Evolutionary conservation across 2,113 vertebrate genomes (phyloP).

Genomic region (Himantopus leucocephalus): DNA sequence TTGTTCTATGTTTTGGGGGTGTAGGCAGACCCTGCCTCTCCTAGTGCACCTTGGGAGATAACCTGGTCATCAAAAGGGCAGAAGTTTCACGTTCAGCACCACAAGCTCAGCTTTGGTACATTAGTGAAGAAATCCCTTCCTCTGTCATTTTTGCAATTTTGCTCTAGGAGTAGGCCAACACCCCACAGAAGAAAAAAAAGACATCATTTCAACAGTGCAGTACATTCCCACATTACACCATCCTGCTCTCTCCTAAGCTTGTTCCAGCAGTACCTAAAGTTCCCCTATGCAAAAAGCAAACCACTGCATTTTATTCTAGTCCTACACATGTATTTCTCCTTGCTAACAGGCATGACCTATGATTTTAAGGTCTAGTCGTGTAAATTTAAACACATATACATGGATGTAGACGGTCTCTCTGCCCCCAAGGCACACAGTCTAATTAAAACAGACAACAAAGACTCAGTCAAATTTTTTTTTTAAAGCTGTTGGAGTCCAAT

Average conservation of each 20-base stretch:
- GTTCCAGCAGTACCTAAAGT: not conserved
- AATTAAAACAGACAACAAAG: not conserved
- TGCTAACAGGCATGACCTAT: not conserved
- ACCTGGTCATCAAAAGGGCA: not conserved
- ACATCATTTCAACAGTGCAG: not conserved
- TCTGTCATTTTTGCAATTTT: not conserved
- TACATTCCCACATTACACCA: accelerated
- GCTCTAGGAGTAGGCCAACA: not conserved
- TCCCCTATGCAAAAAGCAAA: not conserved
- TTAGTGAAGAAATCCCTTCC: not conserved
- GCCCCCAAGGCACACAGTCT: not conserved
- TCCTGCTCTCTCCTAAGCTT: not conserved
- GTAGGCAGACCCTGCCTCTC: not conserved
- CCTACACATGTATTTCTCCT: not conserved
- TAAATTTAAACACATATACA: not conserved
- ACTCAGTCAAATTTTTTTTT: not conserved
- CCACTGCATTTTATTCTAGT: not conserved
- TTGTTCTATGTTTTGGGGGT: accelerated
- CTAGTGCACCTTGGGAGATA: not conserved
- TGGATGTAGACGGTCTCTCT: accelerated
- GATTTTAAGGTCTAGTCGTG: not conserved
- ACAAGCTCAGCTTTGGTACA: not conserved
- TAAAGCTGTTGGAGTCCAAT: not conserved
- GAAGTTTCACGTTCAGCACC: not conserved
- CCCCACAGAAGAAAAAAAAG: not conserved